phyloP scores from a whole-genome alignment of 2,113 vertebrate species.

The Steatornis caripensis region DNA sequence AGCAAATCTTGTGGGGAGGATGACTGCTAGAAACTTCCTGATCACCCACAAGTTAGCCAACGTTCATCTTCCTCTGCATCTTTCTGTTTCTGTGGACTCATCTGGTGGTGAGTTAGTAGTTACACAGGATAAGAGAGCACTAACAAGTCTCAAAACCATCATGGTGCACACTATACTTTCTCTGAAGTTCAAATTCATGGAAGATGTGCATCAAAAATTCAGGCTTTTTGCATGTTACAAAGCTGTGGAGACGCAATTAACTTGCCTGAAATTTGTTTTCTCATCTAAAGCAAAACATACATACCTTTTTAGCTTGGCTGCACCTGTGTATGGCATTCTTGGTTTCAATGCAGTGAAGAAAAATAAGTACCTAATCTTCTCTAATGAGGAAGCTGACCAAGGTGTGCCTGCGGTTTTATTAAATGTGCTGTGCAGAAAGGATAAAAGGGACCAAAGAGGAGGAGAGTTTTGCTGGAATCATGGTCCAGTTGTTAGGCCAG shows the following conservation, averaged over 20 bases:
- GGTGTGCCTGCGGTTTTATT: conserved; percentile 57
- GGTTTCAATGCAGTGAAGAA: background rate
- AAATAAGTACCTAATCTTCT: background rate
- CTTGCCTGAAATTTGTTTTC: background rate
- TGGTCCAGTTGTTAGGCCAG: conserved; percentile 46
- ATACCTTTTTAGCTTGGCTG: background rate
- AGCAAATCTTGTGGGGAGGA: background rate
- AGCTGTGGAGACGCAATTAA: background rate
- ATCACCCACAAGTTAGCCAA: background rate
- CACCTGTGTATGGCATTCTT: background rate
- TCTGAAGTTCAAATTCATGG: background rate
- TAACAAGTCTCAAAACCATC: background rate
- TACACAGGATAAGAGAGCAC: background rate
- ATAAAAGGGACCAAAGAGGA: conserved; percentile 45
- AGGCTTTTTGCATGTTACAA: background rate
- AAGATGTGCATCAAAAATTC: background rate
- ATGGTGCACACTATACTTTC: background rate
- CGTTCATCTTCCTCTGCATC: background rate
- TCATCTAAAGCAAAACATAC: background rate
- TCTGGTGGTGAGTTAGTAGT: background rate
- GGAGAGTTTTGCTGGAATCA: conserved; percentile 35
- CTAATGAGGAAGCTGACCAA: conserved; percentile 33
- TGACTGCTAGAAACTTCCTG: background rate
- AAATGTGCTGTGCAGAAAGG: conserved; percentile 6
- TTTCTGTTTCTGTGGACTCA: background rate